A percentile compares a stretch with the other conserved stretches of the same genome.
phyloP scores from a whole-genome alignment of 2,888 invertebrate genomes.

The Gymnoscelis rufifasciata region DNA sequence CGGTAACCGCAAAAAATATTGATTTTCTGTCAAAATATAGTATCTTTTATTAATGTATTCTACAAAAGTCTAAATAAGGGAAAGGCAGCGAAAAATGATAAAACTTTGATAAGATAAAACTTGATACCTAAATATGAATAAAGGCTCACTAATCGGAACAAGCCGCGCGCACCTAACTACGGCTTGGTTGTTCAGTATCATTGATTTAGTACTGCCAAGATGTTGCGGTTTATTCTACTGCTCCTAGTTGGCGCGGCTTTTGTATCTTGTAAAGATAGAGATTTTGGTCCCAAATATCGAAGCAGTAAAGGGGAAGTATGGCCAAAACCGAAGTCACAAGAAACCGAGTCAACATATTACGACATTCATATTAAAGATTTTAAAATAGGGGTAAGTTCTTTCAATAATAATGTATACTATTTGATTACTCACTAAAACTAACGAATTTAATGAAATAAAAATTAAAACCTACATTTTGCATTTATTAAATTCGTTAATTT shows the following conservation, averaged over 20 bases:
- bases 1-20: neutral
- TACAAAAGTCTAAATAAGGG: too few species aligned
- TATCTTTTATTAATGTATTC: too few species aligned
- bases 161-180: neutral
- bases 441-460: too few species aligned
- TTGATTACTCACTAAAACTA: too few species aligned
- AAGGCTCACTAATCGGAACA: too few species aligned
- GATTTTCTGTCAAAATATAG: neutral
- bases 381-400: conserved; percentile 67
- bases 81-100: too few species aligned
- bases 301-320: conserved; percentile 80
- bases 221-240: conserved; percentile 34
- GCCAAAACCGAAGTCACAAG: conserved; percentile 82
- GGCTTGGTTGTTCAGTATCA: neutral
- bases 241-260: conserved; percentile 29
- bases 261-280: conserved; percentile 42
- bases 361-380: conserved; percentile 70
- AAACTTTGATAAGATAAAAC: too few species aligned
- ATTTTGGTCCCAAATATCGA: conserved; percentile 38
- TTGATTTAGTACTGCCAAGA: conserved; percentile 28
- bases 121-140: too few species aligned
- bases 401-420: too few species aligned
- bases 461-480: too few species aligned
- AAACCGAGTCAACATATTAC: conserved; percentile 58
- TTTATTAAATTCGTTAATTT: too few species aligned